phyloP scores from a whole-genome alignment of 2,888 invertebrate genomes.

The Lamproptera curius region DNA sequence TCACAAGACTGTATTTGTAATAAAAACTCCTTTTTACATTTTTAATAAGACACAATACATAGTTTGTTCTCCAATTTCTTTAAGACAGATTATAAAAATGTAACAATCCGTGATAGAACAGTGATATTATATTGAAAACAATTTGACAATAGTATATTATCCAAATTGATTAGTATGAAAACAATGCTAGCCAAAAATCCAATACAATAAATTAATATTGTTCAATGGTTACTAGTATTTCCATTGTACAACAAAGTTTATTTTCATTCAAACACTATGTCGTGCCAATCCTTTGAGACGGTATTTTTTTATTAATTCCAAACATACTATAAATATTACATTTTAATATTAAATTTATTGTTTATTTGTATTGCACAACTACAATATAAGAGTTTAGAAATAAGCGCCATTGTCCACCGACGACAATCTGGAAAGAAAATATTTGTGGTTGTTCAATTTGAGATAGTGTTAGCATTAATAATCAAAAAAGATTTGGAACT shows the following conservation, averaged over 20 bases:
- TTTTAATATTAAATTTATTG: not conserved
- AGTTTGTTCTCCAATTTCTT: no score
- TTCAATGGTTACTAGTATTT: not conserved
- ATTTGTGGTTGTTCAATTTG: no score
- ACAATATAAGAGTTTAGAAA: not conserved
- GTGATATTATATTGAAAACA: not conserved
- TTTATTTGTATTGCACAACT: constrained; percentile 6
- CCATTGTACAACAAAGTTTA: constrained; percentile 9
- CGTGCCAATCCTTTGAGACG: constrained; percentile 13
- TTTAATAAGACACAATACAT: no score
- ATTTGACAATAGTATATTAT: constrained; percentile 17
- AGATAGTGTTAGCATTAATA: no score
- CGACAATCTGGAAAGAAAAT: constrained; percentile 5
- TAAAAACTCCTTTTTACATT: no score
- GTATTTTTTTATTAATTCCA: not conserved
- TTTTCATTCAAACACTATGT: constrained; percentile 6
- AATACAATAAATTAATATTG: not conserved
- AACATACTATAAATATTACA: constrained; percentile 5
- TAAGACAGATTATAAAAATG: no score
- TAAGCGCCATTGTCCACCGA: not conserved
- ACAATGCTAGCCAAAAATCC: not conserved
- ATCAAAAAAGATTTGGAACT: no score
- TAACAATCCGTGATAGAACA: not conserved
- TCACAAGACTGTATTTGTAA: no score
- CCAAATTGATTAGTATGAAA: not conserved